Base-by-base conservation (phyloP, 2,888 invertebrate species). In the Spodoptera exigua region DNA sequence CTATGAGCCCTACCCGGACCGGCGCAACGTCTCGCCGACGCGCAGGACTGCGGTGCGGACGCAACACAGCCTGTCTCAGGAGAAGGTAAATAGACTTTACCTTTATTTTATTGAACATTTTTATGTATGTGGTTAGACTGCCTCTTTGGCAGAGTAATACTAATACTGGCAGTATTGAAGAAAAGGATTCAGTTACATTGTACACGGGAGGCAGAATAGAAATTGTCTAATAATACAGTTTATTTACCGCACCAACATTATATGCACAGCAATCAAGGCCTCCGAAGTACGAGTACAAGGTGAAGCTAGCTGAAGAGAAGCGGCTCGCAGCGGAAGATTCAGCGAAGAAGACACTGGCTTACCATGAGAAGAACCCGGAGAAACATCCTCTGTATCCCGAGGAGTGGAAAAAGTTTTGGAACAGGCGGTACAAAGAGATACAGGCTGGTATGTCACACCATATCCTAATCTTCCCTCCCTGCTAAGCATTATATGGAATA, bases 331-430 rank as follows among this genome's bases (percentile, higher is more conserved):
- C 94, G 0, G 95, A 95, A 71, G 95, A 95, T 35, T 93, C 96
- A 11, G 92, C 96, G 49, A 95, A 95, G 53, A 96, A 96, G 66
- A 94, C 95, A 0, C 91, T 97, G 5, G 96, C 96, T 54, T 96
- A 96, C 65, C 97, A 97, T 82, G 97, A 97, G 82, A 96, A 97
- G 81, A 97, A 97, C 82, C 98, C 98, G 0, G 98, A 98, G 83
- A 98, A 97, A 74, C 98, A 98, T 89, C 98, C 98, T 0, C 95
- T 96, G 2, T 98, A 98, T 85, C 97, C 97, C 0, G 97, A 97
- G 45, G 98, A 98, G 84, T 98, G 98, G 98, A 98, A 98, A 83
- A 96, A 96, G 83, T 98, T 98, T 86, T 98, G 98, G 98, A 97
- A 97, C 85, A 94, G 95, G 10, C 95, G 97, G 1, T 97, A 97